A percentile compares a stretch with the other conserved stretches of the same genome.
phyloP scores from a whole-genome alignment of 2,113 vertebrate species.

The Fulica atra region DNA sequence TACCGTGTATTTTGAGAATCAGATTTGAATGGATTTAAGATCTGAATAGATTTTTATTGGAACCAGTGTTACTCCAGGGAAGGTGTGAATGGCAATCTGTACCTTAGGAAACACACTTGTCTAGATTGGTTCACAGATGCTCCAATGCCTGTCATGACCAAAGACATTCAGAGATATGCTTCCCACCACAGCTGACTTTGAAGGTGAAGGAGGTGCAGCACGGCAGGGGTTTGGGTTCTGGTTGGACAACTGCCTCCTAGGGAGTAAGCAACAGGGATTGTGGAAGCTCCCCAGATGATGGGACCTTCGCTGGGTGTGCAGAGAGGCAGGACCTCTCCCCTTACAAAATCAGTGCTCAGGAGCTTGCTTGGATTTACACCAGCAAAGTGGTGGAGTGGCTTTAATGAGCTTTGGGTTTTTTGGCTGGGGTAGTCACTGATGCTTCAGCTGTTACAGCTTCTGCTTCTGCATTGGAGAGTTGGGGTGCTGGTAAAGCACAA shows the following conservation, averaged over 20 bases:
- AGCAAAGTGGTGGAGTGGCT: neutral
- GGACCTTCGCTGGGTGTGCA: neutral
- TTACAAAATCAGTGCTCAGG: neutral
- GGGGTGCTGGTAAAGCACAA: neutral
- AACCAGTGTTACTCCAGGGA: neutral
- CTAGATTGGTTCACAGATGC: fast-evolving
- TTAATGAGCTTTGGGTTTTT: neutral
- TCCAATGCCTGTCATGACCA: neutral
- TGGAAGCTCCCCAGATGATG: neutral
- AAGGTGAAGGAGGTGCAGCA: neutral
- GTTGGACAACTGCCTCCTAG: neutral
- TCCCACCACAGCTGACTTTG: neutral
- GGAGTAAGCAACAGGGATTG: neutral
- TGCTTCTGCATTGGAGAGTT: neutral
- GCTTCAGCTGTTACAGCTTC: fast-evolving
- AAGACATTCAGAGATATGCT: neutral
- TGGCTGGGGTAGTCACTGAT: neutral
- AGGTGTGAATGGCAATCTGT: fast-evolving
- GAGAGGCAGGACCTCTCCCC: neutral
- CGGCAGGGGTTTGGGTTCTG: neutral
- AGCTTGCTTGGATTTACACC: neutral
- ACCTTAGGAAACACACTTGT: neutral
- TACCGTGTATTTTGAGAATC: neutral
- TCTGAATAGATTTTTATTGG: neutral
- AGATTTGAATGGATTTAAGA: neutral